Base-by-base conservation (phyloP, 1,140 invertebrate species). In the Tetragonula clypearis region DNA sequence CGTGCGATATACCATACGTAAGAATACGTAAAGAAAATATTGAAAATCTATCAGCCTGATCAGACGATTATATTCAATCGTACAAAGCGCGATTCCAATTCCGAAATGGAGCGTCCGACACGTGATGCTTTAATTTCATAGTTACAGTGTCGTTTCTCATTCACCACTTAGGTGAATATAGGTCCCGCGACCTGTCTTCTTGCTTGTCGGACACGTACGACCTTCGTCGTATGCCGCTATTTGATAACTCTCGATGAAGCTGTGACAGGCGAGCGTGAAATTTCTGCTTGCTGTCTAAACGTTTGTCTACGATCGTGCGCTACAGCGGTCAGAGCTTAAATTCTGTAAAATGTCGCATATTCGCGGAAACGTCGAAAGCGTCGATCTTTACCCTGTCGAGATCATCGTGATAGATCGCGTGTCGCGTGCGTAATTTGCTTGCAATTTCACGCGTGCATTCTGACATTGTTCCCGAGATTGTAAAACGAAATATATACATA, bases 241-340 rank as follows among this genome's bases (percentile, higher is more conserved):
- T 81, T 58, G 83, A 81, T 66, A 35, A 74, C 71, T 58, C 68
- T 79, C 23, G 9, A 80, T 55, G 78, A 68, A 72, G 49, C 30
- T 49, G 66, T 30, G 26, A 14, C 78, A 85, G 69, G 83, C 58
- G 78, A 73, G 78, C 71, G 78, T 74, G 60, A 81, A 80, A 74
- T 85, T 80, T 84, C 77, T 60, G 71, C 69, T 30, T 35, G 75
- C 65, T 19, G 14, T 82, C 60, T 6, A 41, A n/a, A 55, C 49
- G 30, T 17, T 11, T 78, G 26, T 53, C 60, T 66, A 8, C 58
- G 26, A 30, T 30, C 30, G 19, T 21, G 21, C 26, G 60, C n/a
- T 62, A 41, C 62, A 41, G 23, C 77, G 82, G 62, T 79, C 62
- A 78, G 60, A 62, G 21, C 30, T 35, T 26, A 66, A 53, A 49